Conservation (phyloP, 1,140 invertebrate genomes). For the Lasioglossum baleicum region DNA sequence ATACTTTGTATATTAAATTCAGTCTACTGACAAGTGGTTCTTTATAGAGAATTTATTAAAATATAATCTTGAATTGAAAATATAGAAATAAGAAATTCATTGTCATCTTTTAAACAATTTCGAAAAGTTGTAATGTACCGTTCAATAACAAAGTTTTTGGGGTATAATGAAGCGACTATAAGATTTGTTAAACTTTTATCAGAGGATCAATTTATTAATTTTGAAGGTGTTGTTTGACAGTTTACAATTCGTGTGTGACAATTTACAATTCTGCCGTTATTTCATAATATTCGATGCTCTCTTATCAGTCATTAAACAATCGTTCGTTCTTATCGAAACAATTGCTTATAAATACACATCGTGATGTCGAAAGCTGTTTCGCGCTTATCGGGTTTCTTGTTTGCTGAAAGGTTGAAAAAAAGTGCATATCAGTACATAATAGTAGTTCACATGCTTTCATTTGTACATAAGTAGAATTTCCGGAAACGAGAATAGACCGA, state of each 20-base stretch:
- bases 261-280: neutral
- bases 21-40: too few species aligned
- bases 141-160: too few species aligned
- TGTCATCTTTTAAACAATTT: too few species aligned
- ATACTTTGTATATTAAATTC: too few species aligned
- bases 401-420: conserved; percentile 8
- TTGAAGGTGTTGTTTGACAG: neutral
- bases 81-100: too few species aligned
- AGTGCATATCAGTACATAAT: neutral
- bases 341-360: neutral
- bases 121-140: too few species aligned
- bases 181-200: neutral
- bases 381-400: neutral
- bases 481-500: too few species aligned
- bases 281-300: too few species aligned
- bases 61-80: too few species aligned
- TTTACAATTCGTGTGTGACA: neutral
- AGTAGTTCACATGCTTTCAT: too few species aligned
- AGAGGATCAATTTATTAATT: neutral
- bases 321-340: neutral
- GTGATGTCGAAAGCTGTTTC: neutral
- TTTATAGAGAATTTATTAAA: too few species aligned
- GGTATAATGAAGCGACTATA: too few species aligned
- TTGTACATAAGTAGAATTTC: neutral
- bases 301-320: neutral